Evolutionary conservation across 2,113 vertebrate species (phyloP).

Genomic region (Vanacampus margaritifer): DNA sequence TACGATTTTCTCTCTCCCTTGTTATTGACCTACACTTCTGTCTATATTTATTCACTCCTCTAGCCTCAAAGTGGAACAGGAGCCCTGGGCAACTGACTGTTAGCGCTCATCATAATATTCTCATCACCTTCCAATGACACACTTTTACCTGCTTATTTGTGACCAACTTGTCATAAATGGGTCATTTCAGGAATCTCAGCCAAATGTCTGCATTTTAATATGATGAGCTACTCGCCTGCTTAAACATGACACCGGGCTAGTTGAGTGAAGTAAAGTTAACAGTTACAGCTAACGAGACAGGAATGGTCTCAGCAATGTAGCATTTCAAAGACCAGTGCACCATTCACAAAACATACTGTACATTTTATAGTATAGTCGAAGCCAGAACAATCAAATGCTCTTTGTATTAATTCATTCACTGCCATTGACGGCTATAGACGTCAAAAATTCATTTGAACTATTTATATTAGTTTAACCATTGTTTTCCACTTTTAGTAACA

Average conservation of each 20-base stretch:
- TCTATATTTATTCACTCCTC: constrained; percentile 42
- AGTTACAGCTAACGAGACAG: too few relatives aligned
- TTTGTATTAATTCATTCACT: too few relatives aligned
- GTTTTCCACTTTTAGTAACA: too few relatives aligned
- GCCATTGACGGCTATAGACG: too few relatives aligned
- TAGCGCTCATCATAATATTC: constrained; percentile 24
- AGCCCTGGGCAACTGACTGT: constrained; percentile 38
- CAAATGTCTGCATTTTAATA: neutral
- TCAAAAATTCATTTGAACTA: too few relatives aligned
- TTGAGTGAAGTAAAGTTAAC: neutral
- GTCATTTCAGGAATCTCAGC: constrained; percentile 15
- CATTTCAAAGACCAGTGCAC: too few relatives aligned
- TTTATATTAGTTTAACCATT: too few relatives aligned
- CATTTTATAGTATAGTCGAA: too few relatives aligned
- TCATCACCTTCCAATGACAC: constrained; percentile 38
- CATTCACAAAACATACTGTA: too few relatives aligned
- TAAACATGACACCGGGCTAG: neutral
- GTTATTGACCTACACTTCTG: constrained; percentile 56
- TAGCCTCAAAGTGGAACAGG: constrained; percentile 38
- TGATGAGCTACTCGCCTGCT: neutral
- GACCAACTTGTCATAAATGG: constrained; percentile 28
- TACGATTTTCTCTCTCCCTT: constrained; percentile 4
- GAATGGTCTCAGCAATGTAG: too few relatives aligned
- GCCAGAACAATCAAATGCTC: too few relatives aligned
- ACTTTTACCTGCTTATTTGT: constrained; percentile 31